Evolutionary conservation across 1,140 invertebrate genomes (phyloP).

Genomic region (Orchestia grillus): DNA sequence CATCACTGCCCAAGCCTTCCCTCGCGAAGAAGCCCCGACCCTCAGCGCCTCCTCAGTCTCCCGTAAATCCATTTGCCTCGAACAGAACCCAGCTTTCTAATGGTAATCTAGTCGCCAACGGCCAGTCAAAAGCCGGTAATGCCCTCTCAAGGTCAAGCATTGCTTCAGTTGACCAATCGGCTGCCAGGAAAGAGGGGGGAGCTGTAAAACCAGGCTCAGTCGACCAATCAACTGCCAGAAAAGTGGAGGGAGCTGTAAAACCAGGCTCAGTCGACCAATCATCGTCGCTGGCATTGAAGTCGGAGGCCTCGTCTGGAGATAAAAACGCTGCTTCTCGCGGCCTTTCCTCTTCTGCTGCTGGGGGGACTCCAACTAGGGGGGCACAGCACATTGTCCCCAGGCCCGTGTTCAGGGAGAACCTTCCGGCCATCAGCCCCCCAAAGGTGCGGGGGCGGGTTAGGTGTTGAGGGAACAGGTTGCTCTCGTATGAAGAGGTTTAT

Average conservation of each 20-base stretch:
- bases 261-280: not conserved
- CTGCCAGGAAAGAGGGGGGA: no score
- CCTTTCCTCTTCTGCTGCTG: not conserved
- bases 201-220: no score
- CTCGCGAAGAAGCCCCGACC: slow-evolving; percentile 57
- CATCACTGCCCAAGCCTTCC: slow-evolving; percentile 60
- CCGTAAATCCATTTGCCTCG: slow-evolving; percentile 61
- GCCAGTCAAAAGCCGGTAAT: not conserved
- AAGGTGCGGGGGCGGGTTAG: not conserved
- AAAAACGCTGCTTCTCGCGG: not conserved
- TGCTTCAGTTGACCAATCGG: not conserved
- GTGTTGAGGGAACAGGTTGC: no score
- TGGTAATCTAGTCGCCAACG: not conserved
- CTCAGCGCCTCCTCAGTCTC: not conserved
- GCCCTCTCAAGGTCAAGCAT: not conserved
- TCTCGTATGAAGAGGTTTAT: no score
- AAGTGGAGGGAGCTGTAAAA: not conserved
- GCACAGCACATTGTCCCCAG: not conserved
- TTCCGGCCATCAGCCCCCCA: not conserved
- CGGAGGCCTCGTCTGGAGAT: not conserved
- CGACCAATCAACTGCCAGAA: not conserved
- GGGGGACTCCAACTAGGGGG: not conserved
- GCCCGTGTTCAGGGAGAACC: slow-evolving; percentile 5
- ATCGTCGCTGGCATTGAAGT: not conserved
- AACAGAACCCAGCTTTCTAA: not conserved